Percentiles rank a stretch among this genome's conserved stretches.
These are phyloP conservation scores for Cercopithecus mona DNA, from an alignment of 2,113 vertebrate species.

Conservation along the genomic window DNA sequence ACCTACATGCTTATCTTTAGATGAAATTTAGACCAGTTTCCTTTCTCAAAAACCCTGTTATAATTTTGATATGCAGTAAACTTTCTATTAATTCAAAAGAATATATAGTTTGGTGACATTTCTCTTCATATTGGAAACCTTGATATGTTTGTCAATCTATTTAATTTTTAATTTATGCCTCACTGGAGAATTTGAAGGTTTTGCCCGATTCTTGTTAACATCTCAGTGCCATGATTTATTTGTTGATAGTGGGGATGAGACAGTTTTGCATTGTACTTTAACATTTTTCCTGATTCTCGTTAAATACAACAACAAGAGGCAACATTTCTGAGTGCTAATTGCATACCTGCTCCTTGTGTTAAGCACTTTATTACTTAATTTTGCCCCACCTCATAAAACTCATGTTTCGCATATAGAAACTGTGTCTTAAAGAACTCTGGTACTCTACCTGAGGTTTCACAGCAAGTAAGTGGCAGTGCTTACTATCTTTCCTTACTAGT, in stretches of 20 bases:
- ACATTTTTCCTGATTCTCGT: not conserved
- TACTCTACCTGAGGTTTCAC: not conserved
- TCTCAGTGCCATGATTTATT: not conserved
- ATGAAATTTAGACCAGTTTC: not conserved
- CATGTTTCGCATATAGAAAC: not conserved
- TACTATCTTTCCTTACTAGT: not conserved
- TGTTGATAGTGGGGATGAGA: not conserved
- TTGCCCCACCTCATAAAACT: not conserved
- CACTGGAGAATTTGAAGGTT: not conserved
- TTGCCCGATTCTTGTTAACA: not conserved
- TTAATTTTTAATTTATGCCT: not conserved
- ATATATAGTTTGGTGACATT: not conserved
- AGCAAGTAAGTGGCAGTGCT: not conserved
- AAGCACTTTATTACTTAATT: not conserved
- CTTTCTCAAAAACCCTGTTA: not conserved
- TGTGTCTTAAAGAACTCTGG: not conserved
- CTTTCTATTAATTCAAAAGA: not conserved
- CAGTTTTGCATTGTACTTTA: not conserved
- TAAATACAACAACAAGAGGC: not conserved
- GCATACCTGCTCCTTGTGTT: not conserved
- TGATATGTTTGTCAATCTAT: not conserved
- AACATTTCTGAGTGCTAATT: not conserved
- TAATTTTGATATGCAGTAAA: not conserved
- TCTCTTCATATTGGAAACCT: not conserved
- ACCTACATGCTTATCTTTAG: not conserved